Evolutionary conservation across 2,797 vertebrate species (phyloP).

Genomic region (Sebastiscus tertius): DNA sequence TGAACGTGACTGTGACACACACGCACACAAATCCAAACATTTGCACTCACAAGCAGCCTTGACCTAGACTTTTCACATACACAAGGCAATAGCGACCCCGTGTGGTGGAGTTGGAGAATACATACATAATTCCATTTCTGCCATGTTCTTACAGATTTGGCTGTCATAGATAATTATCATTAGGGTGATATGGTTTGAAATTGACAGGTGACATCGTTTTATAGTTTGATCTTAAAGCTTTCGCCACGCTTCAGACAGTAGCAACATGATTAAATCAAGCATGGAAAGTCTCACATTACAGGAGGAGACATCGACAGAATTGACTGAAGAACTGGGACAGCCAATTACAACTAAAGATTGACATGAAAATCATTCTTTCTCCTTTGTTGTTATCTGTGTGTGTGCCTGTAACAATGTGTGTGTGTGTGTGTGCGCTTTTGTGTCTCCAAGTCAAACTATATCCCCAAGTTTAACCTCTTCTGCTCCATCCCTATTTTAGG

Average conservation of each 20-base stretch:
- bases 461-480: background rate
- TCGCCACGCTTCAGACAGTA: no score
- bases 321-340: background rate
- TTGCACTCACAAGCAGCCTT: background rate
- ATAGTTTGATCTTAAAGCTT: background rate
- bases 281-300: background rate
- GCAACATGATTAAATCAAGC: background rate
- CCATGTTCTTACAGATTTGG: background rate
- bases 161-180: background rate
- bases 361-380: background rate
- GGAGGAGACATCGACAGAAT: background rate
- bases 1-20: background rate
- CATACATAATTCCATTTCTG: background rate
- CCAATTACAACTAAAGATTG: background rate
- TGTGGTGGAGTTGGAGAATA: slow-evolving; percentile 72
- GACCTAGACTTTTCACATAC: background rate
- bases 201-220: background rate
- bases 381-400: background rate
- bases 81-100: slow-evolving; percentile 77
- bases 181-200: background rate
- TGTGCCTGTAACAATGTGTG: background rate
- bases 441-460: background rate
- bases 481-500: no score
- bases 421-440: background rate
- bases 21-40: background rate